phyloP scores from a whole-genome alignment of 2,888 invertebrate species.

The Cheilosia scutellata region DNA sequence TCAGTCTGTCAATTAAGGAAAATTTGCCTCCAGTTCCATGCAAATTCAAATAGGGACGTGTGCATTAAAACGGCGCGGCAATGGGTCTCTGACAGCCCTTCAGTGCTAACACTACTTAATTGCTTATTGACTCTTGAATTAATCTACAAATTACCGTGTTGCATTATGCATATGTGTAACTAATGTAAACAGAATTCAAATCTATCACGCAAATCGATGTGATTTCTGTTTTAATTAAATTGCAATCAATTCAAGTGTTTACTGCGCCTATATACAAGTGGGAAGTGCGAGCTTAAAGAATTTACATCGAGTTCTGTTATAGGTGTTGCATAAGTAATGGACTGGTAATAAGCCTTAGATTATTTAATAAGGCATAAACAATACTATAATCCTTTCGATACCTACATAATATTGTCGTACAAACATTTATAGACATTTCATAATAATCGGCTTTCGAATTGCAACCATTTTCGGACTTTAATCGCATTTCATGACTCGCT shows the following conservation, averaged over 20 bases:
- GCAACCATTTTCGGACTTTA: neutral
- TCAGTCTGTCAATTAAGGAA: conserved; percentile 63
- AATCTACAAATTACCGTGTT: conserved; percentile 67
- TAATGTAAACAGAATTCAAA: conserved; percentile 59
- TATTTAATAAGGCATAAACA: neutral
- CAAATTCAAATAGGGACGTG: conserved; percentile 9
- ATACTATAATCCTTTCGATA: neutral
- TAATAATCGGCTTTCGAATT: neutral
- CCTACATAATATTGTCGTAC: neutral
- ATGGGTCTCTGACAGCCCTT: conserved; percentile 6
- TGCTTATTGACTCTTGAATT: conserved; percentile 72
- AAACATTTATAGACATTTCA: neutral
- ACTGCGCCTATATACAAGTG: neutral
- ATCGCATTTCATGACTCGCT: conserved; percentile 30
- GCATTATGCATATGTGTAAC: conserved; percentile 55
- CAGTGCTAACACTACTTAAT: conserved; percentile 32
- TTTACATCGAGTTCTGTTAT: neutral
- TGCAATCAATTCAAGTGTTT: conserved; percentile 27
- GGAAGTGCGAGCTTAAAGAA: neutral
- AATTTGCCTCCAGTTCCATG: conserved; percentile 39
- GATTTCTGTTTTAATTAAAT: conserved; percentile 46
- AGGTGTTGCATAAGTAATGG: neutral
- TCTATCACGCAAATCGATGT: conserved; percentile 45
- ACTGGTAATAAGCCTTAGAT: neutral
- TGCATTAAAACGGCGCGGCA: conserved; percentile 18